A percentile compares a stretch with the other conserved stretches of the same genome.
Conservation (phyloP, 2,113 vertebrate species). For the Xiphias gladius region DNA sequence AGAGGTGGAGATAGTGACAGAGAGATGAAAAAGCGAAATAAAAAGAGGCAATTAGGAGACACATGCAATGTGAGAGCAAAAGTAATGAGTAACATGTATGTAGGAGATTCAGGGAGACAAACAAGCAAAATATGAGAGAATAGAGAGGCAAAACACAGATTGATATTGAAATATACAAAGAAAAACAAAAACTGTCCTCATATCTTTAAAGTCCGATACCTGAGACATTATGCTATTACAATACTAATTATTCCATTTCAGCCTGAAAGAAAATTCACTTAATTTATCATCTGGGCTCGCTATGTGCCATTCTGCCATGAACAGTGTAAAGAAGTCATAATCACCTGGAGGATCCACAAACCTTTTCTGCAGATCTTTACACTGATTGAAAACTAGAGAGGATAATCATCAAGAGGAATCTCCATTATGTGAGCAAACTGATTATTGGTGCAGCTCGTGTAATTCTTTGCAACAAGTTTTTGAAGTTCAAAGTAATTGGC, state of each 20-base stretch:
- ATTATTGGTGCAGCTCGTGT: neutral
- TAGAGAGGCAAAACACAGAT: neutral
- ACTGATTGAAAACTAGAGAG: neutral
- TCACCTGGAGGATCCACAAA: neutral
- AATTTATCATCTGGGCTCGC: neutral
- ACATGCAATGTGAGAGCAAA: neutral
- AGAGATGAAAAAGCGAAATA: slow-evolving; percentile 12
- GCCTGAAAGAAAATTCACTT: neutral
- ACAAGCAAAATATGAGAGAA: slow-evolving; percentile 6
- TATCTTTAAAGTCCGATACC: neutral
- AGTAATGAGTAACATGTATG: slow-evolving; percentile 1
- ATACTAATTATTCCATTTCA: neutral
- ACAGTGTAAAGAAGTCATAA: neutral
- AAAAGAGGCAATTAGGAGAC: slow-evolving; percentile 13
- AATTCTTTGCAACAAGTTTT: slow-evolving; percentile 6
- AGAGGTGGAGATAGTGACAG: slow-evolving; percentile 8
- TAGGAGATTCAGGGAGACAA: slow-evolving; percentile 12
- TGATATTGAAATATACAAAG: neutral
- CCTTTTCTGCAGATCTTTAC: neutral
- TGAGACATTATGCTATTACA: neutral
- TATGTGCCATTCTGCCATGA: neutral
- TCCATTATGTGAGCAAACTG: neutral
- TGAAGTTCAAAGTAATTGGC: neutral
- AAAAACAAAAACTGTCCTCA: slow-evolving; percentile 12
- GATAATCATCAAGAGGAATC: neutral